Percentiles rank a stretch among this genome's conserved stretches.
phyloP scores from a whole-genome alignment of 2,113 vertebrate species.

The Mirza zaza region DNA sequence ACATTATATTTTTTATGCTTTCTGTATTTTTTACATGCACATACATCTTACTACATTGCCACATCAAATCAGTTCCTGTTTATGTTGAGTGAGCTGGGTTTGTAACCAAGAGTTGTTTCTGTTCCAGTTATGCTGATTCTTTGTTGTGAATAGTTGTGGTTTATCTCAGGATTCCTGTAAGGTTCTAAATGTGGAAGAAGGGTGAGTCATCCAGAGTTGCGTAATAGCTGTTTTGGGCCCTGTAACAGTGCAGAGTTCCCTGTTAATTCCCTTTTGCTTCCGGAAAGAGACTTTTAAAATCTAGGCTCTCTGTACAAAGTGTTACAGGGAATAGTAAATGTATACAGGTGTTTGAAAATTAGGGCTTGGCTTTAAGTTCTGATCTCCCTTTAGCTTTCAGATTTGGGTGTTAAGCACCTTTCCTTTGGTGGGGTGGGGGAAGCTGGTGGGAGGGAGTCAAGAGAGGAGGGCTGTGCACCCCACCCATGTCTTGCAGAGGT shows the following conservation, averaged over 20 bases:
- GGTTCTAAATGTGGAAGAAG: background rate
- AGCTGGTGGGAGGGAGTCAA: background rate
- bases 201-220: background rate
- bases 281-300: background rate
- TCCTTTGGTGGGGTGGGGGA: background rate
- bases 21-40: rapidly evolving
- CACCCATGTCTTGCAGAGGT: background rate
- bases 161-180: background rate
- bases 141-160: constrained; percentile 41
- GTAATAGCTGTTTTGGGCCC: rapidly evolving
- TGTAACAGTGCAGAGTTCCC: too few species aligned
- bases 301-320: background rate
- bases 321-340: background rate
- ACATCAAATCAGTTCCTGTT: constrained; percentile 58
- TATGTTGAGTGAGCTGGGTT: background rate
- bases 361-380: background rate
- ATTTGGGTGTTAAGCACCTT: background rate
- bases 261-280: background rate
- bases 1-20: rapidly evolving
- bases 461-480: background rate
- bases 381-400: background rate
- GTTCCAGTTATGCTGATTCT: constrained; percentile 36
- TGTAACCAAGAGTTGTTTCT: background rate
- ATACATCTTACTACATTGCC: background rate
- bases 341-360: background rate